Evolutionary conservation across 2,888 invertebrate species (phyloP).

Genomic region (Himalopsyche tibetana): DNA sequence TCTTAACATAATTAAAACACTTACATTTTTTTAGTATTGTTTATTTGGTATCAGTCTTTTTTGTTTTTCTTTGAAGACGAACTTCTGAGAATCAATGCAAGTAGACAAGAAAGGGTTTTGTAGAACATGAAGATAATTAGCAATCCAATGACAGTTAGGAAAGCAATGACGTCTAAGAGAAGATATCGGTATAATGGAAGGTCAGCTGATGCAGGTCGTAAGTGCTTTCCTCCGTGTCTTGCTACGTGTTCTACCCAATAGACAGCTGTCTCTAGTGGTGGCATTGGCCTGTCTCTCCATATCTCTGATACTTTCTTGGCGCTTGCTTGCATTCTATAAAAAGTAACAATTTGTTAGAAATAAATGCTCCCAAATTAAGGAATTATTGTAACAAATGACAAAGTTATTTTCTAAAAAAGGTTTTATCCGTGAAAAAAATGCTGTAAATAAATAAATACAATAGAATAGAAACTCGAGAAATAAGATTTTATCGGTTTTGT

Average conservation of each 20-base stretch:
- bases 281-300: constrained; percentile 75
- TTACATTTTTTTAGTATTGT: too few species aligned
- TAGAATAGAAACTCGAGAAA: too few species aligned
- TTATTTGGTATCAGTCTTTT: background rate
- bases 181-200: constrained; percentile 72
- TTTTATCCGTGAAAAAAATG: too few species aligned
- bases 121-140: constrained; percentile 70
- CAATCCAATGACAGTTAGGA: constrained; percentile 71
- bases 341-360: too few species aligned
- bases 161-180: constrained; percentile 73
- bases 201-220: constrained; percentile 71
- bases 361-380: too few species aligned
- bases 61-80: background rate
- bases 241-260: constrained; percentile 79
- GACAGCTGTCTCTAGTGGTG: constrained; percentile 77
- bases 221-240: constrained; percentile 68
- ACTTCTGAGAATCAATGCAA: background rate
- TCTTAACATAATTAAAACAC: too few species aligned
- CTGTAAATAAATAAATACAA: too few species aligned
- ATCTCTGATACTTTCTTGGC: constrained; percentile 74
- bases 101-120: constrained; percentile 69
- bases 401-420: too few species aligned
- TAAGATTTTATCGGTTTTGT: too few species aligned
- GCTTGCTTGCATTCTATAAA: constrained; percentile 72
- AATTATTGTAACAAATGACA: too few species aligned